Evolutionary conservation across 2,888 invertebrate genomes (phyloP).

Genomic region (Resseliella maxima): DNA sequence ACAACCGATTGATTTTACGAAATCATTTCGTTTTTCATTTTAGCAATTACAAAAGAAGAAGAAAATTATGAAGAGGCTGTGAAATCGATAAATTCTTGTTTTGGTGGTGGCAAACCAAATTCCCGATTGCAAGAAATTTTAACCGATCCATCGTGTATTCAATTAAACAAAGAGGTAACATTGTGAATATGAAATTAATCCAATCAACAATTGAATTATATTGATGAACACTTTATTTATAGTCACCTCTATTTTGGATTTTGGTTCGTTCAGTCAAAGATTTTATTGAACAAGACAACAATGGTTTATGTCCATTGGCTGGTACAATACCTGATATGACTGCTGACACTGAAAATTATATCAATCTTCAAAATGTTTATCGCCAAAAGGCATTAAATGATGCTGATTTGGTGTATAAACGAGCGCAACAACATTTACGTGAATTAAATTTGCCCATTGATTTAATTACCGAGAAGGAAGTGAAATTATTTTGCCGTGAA

Average conservation of each 20-base stretch:
- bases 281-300: conserved; percentile 86
- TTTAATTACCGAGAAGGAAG: conserved; percentile 80
- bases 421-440: conserved; percentile 82
- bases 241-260: conserved; percentile 89
- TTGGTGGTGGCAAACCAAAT: conserved; percentile 78
- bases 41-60: conserved; percentile 73
- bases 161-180: conserved; percentile 77
- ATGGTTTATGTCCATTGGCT: conserved; percentile 82
- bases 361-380: conserved; percentile 89
- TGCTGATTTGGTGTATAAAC: conserved; percentile 82
- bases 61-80: conserved; percentile 97
- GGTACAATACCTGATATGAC: conserved; percentile 97
- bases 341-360: conserved; percentile 90
- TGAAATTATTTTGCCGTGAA: conserved; percentile 90
- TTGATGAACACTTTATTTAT: conserved; percentile 61
- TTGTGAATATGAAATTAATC: not conserved
- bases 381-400: conserved; percentile 85
- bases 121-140: conserved; percentile 79
- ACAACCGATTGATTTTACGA: too few relatives aligned
- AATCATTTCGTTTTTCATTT: too few relatives aligned
- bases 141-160: conserved; percentile 81
- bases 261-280: conserved; percentile 88
- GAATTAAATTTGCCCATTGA: conserved; percentile 81
- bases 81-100: conserved; percentile 86
- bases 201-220: too few relatives aligned